Conservation (phyloP, 2,797 vertebrate genomes). For the Simalia tracyae region DNA sequence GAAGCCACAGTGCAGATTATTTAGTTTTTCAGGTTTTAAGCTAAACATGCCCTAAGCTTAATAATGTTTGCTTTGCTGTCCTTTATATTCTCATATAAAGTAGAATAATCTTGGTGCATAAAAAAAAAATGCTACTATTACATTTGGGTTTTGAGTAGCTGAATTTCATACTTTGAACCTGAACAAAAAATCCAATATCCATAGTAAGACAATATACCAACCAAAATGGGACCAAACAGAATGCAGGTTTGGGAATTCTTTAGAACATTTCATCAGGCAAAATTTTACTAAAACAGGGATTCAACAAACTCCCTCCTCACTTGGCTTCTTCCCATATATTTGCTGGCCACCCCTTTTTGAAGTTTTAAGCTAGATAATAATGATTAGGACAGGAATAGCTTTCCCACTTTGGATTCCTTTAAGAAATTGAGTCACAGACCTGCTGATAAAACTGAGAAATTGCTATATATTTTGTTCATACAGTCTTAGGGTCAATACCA, state of each 20-base stretch:
- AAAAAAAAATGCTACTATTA: background rate
- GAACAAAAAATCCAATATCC: background rate
- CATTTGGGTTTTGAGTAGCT: background rate
- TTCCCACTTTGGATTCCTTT: background rate
- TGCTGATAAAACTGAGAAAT: constrained; percentile 4
- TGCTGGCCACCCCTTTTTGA: background rate
- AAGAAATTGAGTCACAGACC: background rate
- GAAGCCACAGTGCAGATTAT: background rate
- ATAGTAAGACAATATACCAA: background rate
- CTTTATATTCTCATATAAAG: background rate
- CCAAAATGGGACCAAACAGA: background rate
- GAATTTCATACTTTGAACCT: too few species aligned
- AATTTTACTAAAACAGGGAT: background rate
- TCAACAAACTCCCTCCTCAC: background rate
- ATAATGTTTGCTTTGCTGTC: background rate
- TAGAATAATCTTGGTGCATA: background rate
- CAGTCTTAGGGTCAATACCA: background rate
- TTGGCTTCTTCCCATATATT: background rate
- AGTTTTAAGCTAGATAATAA: background rate
- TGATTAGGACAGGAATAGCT: background rate
- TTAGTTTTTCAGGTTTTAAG: constrained; percentile 1
- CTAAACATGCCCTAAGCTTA: background rate
- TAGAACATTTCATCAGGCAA: background rate
- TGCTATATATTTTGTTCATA: constrained; percentile 6
- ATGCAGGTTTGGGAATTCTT: background rate